phyloP scores from a whole-genome alignment of 2,888 invertebrate species.

The Oscheius onirici region DNA sequence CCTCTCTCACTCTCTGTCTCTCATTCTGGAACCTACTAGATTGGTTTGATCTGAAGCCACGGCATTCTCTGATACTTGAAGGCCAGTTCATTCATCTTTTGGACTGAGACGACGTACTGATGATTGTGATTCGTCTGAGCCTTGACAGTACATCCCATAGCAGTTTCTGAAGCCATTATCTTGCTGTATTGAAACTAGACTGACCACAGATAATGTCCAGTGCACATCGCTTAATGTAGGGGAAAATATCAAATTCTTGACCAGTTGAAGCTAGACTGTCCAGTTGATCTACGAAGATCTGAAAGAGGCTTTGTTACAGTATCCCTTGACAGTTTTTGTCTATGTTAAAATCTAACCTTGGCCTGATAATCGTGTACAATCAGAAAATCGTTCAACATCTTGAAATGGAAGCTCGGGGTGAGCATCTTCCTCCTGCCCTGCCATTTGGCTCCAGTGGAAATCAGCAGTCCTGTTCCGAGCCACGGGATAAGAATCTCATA shows the following conservation, averaged over 20 bases:
- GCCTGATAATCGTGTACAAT: conserved; percentile 49
- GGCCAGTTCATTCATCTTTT: conserved; percentile 27
- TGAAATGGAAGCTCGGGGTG: conserved; percentile 76
- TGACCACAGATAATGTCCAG: conserved; percentile 73
- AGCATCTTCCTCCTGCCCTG: conserved; percentile 73
- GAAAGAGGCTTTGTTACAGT: too few relatives aligned
- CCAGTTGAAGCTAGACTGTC: conserved; percentile 56
- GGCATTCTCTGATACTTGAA: conserved; percentile 73
- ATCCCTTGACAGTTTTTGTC: neutral
- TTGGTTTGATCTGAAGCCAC: conserved; percentile 76
- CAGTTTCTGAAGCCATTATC: conserved; percentile 31
- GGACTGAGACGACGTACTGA: conserved; percentile 31
- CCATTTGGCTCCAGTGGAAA: conserved; percentile 74
- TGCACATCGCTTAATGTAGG: conserved; percentile 74
- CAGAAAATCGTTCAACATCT: conserved; percentile 74
- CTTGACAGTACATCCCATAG: conserved; percentile 33
- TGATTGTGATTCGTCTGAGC: conserved; percentile 34
- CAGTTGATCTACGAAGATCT: conserved; percentile 49
- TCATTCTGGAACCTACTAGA: conserved; percentile 74
- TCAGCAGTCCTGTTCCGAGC: conserved; percentile 75
- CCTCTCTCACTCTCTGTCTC: too few relatives aligned
- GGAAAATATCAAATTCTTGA: conserved; percentile 73
- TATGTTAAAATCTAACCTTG: conserved; percentile 33
- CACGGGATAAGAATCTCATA: conserved; percentile 74
- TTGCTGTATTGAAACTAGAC: neutral